These are phyloP conservation scores for Chloebia gouldiae DNA, from an alignment of 2,113 vertebrate genomes.

Conservation along the genomic window DNA sequence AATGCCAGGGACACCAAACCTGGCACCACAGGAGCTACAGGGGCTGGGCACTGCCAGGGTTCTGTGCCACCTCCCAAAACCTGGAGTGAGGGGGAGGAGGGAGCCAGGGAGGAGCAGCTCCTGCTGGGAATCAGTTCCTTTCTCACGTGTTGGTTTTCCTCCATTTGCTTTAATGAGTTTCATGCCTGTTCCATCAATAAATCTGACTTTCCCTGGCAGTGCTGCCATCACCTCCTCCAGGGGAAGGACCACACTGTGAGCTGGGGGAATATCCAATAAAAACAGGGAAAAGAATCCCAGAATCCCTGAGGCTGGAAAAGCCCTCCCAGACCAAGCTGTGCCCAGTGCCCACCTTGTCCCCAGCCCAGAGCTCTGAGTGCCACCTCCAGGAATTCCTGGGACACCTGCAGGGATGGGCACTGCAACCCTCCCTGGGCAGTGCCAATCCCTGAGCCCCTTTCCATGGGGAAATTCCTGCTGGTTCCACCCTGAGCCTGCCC, in stretches of 20 bases:
- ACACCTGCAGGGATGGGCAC: neutral
- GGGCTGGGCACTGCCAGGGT: neutral
- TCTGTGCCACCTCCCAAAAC: neutral
- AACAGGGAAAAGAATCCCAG: neutral
- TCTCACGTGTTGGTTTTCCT: neutral
- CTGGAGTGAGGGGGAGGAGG: neutral
- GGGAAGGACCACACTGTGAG: rapidly evolving
- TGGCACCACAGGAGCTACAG: neutral
- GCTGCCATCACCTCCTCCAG: neutral
- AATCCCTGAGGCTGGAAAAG: neutral
- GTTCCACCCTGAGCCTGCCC: neutral
- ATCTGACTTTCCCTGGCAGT: neutral
- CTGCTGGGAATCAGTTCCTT: neutral
- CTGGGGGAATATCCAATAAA: neutral
- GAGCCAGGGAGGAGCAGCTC: neutral
- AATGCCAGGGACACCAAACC: neutral
- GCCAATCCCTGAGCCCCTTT: neutral
- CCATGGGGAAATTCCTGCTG: neutral
- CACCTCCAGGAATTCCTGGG: neutral
- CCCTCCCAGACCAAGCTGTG: neutral
- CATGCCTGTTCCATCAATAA: neutral
- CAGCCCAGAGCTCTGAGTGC: neutral
- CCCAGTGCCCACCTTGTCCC: rapidly evolving
- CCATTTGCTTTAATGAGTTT: constrained; percentile 18
- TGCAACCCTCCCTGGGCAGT: neutral